These are phyloP conservation scores for Heteromurus nitidus DNA, from an alignment of 2,888 invertebrate species.

Conservation along the genomic window DNA sequence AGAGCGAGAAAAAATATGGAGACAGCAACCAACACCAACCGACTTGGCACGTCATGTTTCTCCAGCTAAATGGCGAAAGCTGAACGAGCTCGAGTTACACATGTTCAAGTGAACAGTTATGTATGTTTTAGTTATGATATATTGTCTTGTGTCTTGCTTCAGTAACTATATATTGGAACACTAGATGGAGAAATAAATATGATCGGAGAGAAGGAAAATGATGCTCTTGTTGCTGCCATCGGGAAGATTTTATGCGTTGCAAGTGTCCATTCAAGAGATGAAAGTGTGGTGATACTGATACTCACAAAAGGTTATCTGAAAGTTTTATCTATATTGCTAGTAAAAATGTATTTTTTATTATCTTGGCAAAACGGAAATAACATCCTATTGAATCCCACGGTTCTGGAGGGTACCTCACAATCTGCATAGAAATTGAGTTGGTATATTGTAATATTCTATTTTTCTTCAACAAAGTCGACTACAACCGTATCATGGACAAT, in stretches of 20 bases:
- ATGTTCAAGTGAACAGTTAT: too few species aligned
- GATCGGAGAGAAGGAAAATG: not conserved
- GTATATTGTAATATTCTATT: not conserved
- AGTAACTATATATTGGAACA: not conserved
- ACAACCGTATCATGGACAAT: not conserved
- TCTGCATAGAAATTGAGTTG: constrained; percentile 28
- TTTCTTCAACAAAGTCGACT: not conserved
- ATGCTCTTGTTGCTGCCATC: constrained; percentile 13
- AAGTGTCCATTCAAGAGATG: too few species aligned
- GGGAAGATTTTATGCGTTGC: not conserved
- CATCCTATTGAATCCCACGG: constrained; percentile 1
- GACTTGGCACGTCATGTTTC: not conserved
- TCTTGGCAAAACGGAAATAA: constrained; percentile 9
- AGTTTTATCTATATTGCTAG: not conserved
- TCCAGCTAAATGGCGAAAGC: too few species aligned
- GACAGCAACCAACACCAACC: not conserved
- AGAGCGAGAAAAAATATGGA: not conserved
- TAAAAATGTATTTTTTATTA: constrained; percentile 5
- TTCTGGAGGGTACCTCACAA: not conserved
- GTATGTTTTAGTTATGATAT: not conserved
- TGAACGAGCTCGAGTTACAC: too few species aligned
- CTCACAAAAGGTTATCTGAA: constrained; percentile 1
- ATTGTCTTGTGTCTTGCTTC: not conserved
- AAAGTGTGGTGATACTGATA: not conserved
- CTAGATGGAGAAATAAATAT: not conserved